phyloP scores from a whole-genome alignment of 2,888 invertebrate genomes.

The Lasioglossum figueresi region DNA sequence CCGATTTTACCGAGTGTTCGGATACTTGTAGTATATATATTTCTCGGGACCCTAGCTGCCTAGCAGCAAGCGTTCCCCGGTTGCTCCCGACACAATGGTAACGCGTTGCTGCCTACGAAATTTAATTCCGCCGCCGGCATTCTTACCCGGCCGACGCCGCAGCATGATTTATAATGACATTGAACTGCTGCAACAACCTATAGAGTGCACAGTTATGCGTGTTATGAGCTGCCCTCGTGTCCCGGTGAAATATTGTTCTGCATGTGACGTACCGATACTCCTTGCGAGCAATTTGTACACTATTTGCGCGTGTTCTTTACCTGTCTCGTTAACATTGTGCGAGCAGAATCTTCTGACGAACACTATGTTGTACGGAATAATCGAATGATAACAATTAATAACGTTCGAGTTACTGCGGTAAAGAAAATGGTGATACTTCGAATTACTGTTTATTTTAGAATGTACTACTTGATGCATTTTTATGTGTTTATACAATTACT shows the following conservation, averaged over 20 bases:
- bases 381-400: not conserved
- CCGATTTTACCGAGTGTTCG: not conserved
- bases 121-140: slow-evolving; percentile 62
- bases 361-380: not conserved
- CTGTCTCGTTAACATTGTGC: not conserved
- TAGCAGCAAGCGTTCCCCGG: slow-evolving; percentile 31
- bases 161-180: slow-evolving; percentile 71
- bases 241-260: slow-evolving; percentile 41
- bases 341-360: not conserved
- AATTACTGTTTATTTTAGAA: not conserved
- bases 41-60: not conserved
- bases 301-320: not conserved
- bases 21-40: not conserved
- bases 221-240: slow-evolving; percentile 49
- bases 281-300: not conserved
- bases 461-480: not conserved
- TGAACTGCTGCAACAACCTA: slow-evolving; percentile 56
- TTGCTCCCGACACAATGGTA: slow-evolving; percentile 29
- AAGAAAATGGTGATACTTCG: not conserved
- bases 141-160: slow-evolving; percentile 50
- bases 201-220: slow-evolving; percentile 48
- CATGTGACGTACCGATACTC: slow-evolving; percentile 10
- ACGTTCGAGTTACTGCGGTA: not conserved
- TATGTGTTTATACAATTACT: not conserved
- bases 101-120: slow-evolving; percentile 59